Base-by-base conservation (phyloP, 2,888 invertebrate species). In the Callyntrura guangdongensis region DNA sequence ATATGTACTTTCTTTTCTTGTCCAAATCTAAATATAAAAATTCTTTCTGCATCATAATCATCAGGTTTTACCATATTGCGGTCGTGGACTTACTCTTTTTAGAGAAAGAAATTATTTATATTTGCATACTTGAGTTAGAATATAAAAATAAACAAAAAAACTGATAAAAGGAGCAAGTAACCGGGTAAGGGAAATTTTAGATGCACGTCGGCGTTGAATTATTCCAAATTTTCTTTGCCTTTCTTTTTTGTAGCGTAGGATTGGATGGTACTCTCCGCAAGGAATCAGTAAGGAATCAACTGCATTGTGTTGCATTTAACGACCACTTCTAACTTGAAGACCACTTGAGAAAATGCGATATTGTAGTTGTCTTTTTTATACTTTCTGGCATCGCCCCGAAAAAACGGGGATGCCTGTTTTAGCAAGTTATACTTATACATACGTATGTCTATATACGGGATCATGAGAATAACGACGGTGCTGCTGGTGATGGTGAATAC, bases 241-340 rank as follows among this genome's bases (percentile, higher is more conserved):
- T n/a, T n/a, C n/a, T n/a, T n/a, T 69, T 69, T 17, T 36, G n/a
- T 61, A 20, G 61, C 12, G n/a, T 4, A 4, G 36, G 36, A 36
- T 36, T 36, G 36, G 36, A 36, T 36, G 36, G 36, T 4, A 36
- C 36, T 36, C 36, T 69, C 69, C 36, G 17, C 45, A n/a, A 0
- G 27, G 8, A 0, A 27, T 69, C 5, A 17, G 14, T 3, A 17
- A 9, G 1, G 6, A 69, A n/a, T 69, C 45, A 14, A 74, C 20
- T 74, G 74, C 49, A 49, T 22, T 49, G 22, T 74, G 74, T 49
- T 74, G 74, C 74, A 74, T 47, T 74, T 74, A 74, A 74, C 74
- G 74, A 74, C 74, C 74, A 49, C 47, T 69, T 69, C 20, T 67
- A 0, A 22, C 9, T 27, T 56, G 27, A 27, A 81, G 49, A 47